Conservation (phyloP, 2,113 vertebrate species). For the Indicator maculatus region DNA sequence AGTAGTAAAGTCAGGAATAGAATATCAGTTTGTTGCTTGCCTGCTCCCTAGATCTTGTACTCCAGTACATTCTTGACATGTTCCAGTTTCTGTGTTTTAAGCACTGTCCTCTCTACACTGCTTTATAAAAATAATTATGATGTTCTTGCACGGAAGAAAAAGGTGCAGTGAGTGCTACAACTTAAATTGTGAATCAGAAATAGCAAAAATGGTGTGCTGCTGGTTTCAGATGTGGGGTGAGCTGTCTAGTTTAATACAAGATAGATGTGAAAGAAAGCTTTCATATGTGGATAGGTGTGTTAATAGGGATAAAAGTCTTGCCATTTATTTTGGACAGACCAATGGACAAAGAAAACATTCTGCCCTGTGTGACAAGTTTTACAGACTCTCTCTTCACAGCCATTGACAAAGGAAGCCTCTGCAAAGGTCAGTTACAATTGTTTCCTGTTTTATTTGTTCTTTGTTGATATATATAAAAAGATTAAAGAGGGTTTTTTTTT, state of each 20-base stretch:
- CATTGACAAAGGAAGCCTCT: constrained; percentile 75
- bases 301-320: background rate
- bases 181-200: background rate
- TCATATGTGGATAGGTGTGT: background rate
- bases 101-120: background rate
- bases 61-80: background rate
- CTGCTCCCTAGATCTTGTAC: background rate
- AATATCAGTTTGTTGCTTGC: background rate
- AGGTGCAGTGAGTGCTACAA: background rate
- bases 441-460: constrained; percentile 1
- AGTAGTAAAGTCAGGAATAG: background rate
- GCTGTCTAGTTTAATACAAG: background rate
- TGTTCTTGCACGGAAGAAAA: background rate
- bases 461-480: background rate
- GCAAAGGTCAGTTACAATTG: constrained; percentile 81
- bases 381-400: constrained; percentile 80
- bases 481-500: background rate
- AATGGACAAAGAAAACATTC: constrained; percentile 74
- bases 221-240: background rate
- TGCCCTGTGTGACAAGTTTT: constrained; percentile 73
- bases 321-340: constrained; percentile 77
- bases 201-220: background rate
- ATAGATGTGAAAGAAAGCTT: background rate
- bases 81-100: background rate
- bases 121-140: background rate